Percentiles rank a stretch among this genome's conserved stretches.
These are phyloP conservation scores for Eolophus roseicapilla DNA, from an alignment of 2,113 vertebrate species.

Conservation along the genomic window DNA sequence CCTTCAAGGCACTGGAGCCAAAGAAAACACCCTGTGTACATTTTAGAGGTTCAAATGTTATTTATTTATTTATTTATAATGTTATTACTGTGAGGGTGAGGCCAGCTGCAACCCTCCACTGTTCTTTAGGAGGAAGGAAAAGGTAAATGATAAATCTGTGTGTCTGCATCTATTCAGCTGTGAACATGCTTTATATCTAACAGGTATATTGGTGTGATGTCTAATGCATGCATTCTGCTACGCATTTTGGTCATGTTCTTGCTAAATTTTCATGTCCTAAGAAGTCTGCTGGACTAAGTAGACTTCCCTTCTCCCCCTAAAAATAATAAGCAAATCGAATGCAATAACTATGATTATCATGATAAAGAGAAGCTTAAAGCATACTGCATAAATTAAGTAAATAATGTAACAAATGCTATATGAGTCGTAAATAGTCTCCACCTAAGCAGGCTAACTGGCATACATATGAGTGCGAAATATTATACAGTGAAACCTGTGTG, in stretches of 20 bases:
- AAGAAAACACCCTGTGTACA: background rate
- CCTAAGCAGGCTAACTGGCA: slow-evolving; percentile 4
- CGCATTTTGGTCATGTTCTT: background rate
- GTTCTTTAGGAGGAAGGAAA: background rate
- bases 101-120: background rate
- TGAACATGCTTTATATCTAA: background rate
- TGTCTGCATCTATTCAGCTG: background rate
- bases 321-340: background rate
- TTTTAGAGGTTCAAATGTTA: background rate
- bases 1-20: background rate
- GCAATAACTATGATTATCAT: background rate
- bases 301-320: background rate
- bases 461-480: slow-evolving; percentile 46
- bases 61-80: background rate
- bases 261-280: background rate
- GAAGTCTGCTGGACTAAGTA: background rate
- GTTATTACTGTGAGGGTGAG: background rate
- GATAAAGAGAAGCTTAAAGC: background rate
- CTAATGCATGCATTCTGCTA: background rate
- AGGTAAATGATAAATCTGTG: background rate
- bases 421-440: background rate
- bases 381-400: background rate
- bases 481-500: slow-evolving; percentile 20
- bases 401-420: slow-evolving; percentile 2
- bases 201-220: background rate